Evolutionary conservation across 2,888 invertebrate genomes (phyloP).

Genomic region (Sthenelais limicola): DNA sequence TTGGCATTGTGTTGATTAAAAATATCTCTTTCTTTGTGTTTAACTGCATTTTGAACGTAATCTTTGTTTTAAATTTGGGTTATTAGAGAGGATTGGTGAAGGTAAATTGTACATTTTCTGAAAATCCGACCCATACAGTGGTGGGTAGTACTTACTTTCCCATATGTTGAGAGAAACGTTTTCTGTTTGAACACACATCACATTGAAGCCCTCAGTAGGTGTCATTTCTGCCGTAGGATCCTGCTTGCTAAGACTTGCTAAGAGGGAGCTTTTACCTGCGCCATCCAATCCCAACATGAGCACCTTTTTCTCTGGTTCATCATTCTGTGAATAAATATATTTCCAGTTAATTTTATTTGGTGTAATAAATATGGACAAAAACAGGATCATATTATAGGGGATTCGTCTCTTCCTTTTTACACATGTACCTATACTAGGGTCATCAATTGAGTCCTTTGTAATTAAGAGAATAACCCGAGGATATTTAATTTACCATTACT

Average conservation of each 20-base stretch:
- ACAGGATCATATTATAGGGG: no score
- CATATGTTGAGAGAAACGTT: conserved; percentile 54
- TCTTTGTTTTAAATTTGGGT: no score
- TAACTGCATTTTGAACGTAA: no score
- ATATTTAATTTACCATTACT: no score
- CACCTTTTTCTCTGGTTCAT: conserved; percentile 48
- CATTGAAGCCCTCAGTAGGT: conserved; percentile 56
- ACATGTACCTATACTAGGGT: no score
- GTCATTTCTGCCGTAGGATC: conserved; percentile 39
- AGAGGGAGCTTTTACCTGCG: conserved; percentile 56
- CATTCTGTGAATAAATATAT: conserved; percentile 11
- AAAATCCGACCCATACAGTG: neutral
- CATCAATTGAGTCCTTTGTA: no score
- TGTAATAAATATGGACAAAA: no score
- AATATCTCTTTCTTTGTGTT: no score
- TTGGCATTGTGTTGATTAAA: no score
- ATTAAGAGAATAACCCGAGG: no score
- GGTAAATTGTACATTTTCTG: neutral
- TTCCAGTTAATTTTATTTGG: no score
- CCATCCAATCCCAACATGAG: conserved; percentile 57
- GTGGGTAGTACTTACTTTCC: conserved; percentile 54
- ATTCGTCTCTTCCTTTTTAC: no score
- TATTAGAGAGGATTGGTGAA: neutral
- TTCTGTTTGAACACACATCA: conserved; percentile 53
- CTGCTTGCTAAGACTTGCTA: conserved; percentile 51